Percentiles rank a stretch among this genome's conserved stretches.
Conservation (phyloP, 2,113 vertebrate species). For the Dromaius novaehollandiae region DNA sequence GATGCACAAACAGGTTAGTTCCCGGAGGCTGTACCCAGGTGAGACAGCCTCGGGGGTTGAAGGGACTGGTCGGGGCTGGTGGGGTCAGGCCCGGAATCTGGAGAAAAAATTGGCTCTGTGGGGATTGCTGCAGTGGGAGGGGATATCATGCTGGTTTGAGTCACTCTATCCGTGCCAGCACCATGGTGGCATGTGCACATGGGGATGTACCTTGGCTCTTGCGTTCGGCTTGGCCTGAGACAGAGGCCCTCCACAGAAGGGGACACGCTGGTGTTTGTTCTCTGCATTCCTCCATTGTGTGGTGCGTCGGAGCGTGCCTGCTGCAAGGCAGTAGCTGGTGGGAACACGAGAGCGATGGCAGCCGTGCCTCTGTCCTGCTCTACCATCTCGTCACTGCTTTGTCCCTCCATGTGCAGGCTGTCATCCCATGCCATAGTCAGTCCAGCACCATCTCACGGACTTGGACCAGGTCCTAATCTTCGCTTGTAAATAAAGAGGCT, state of each 20-base stretch:
- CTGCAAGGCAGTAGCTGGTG: neutral
- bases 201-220: neutral
- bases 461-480: neutral
- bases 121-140: rapidly evolving
- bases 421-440: constrained; percentile 67
- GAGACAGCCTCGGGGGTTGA: rapidly evolving
- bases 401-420: constrained; percentile 62
- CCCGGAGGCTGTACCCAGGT: rapidly evolving
- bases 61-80: neutral
- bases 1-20: constrained; percentile 91
- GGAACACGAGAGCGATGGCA: neutral
- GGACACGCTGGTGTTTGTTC: rapidly evolving
- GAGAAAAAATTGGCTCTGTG: neutral
- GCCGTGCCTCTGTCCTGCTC: neutral
- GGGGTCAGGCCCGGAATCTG: neutral
- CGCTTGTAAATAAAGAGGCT: neutral
- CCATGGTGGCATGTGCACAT: rapidly evolving
- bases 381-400: constrained; percentile 62
- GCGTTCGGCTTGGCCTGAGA: neutral
- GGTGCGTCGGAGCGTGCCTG: neutral
- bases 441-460: neutral
- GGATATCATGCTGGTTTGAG: neutral
- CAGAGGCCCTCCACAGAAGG: neutral
- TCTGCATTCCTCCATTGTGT: rapidly evolving
- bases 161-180: rapidly evolving